phyloP scores from a whole-genome alignment of 1,140 invertebrate species.

The Drosophila tsacasi region DNA sequence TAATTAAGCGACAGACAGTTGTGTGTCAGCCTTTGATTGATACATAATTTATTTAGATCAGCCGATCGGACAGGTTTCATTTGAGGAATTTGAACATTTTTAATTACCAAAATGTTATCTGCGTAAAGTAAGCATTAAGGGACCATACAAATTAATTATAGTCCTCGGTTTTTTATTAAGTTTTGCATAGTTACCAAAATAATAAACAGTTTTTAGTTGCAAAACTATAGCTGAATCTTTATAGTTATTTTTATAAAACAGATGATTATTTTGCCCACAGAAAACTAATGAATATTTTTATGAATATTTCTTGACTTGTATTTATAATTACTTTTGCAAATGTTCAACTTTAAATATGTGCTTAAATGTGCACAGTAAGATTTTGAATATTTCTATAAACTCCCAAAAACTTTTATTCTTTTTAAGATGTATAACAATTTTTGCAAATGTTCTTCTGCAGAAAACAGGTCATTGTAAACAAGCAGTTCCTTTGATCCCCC shows the following conservation, averaged over 20 bases:
- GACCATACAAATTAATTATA: not conserved
- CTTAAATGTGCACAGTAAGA: no score
- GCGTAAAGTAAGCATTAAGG: not conserved
- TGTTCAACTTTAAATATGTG: no score
- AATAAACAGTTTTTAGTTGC: not conserved
- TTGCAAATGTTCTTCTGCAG: not conserved
- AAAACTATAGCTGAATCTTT: not conserved
- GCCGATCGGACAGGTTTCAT: not conserved
- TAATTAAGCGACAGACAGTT: conserved; percentile 6
- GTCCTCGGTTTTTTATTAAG: not conserved
- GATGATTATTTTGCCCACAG: no score
- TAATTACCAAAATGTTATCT: not conserved
- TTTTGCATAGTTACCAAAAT: not conserved
- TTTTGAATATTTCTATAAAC: not conserved
- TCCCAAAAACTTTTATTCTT: no score
- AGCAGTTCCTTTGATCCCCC: not conserved
- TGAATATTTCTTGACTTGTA: no score
- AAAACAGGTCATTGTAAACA: not conserved
- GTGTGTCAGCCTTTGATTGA: conserved; percentile 1
- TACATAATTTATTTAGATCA: conserved; percentile 17
- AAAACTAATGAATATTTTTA: no score
- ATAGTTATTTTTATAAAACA: not conserved
- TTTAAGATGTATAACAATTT: not conserved
- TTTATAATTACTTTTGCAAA: no score
- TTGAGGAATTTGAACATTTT: not conserved